Evolutionary conservation across 2,113 vertebrate genomes (phyloP).

Genomic region (Callipepla californica): DNA sequence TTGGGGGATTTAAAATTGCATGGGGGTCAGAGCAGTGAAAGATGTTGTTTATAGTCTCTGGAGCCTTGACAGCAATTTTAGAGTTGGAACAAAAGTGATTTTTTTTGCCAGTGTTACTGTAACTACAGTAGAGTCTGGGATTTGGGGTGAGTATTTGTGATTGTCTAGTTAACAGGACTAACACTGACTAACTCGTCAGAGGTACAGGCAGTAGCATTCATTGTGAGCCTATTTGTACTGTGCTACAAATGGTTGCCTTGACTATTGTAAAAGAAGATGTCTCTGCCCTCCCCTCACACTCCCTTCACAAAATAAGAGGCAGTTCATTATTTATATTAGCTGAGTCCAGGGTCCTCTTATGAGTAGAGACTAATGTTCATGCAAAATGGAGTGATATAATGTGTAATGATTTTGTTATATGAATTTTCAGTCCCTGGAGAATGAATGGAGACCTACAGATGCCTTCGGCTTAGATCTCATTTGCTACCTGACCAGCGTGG

Average conservation of each 20-base stretch:
- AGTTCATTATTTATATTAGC: conserved; percentile 80
- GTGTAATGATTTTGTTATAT: conserved; percentile 77
- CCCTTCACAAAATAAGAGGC: conserved; percentile 71
- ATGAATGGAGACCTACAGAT: conserved; percentile 40
- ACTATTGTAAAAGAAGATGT: neutral
- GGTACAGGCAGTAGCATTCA: neutral
- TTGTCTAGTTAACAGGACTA: conserved; percentile 64
- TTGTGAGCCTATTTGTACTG: neutral
- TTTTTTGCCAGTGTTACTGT: conserved; percentile 76
- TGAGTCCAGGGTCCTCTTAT: conserved; percentile 76
- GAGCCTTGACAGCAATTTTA: conserved; percentile 83
- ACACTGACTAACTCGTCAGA: neutral
- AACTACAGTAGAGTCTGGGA: conserved; percentile 73
- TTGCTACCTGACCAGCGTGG: conserved; percentile 70
- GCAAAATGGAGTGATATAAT: conserved; percentile 75
- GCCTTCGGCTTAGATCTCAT: conserved; percentile 58
- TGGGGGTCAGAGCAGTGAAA: conserved; percentile 89
- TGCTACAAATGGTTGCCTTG: neutral
- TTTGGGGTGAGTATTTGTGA: conserved; percentile 65
- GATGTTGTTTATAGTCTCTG: conserved; percentile 87
- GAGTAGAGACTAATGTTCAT: conserved; percentile 73
- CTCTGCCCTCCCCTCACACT: conserved; percentile 23
- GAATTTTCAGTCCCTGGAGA: conserved; percentile 74
- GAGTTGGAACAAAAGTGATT: conserved; percentile 82
- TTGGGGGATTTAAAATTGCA: conserved; percentile 91